A percentile compares a stretch with the other conserved stretches of the same genome.
phyloP scores from a whole-genome alignment of 2,888 invertebrate species.

The Eupithecia tripunctaria region DNA sequence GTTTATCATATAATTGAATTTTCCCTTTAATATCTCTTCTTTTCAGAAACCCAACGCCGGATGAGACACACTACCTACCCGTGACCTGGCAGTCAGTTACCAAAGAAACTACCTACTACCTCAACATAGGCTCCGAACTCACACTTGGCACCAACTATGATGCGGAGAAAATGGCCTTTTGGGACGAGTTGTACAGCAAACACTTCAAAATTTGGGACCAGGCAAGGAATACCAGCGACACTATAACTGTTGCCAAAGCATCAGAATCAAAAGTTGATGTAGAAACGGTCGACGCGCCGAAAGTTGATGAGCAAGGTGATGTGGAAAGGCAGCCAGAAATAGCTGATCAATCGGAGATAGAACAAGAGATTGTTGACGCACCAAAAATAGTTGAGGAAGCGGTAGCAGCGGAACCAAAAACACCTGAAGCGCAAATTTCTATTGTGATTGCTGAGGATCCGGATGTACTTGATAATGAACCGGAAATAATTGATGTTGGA shows the following conservation, averaged over 20 bases:
- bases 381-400: slow-evolving; percentile 13
- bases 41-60: slow-evolving; percentile 78
- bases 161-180: slow-evolving; percentile 74
- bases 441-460: background rate
- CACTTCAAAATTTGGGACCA: slow-evolving; percentile 75
- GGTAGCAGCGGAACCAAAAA: slow-evolving; percentile 7
- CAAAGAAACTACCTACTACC: slow-evolving; percentile 68
- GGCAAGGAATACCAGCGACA: slow-evolving; percentile 43
- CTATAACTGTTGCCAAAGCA: background rate
- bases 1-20: background rate
- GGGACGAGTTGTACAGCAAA: slow-evolving; percentile 72
- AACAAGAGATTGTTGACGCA: background rate
- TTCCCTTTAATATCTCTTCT: background rate
- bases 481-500: no score
- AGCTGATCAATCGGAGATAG: background rate
- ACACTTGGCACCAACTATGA: slow-evolving; percentile 65
- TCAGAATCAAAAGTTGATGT: slow-evolving; percentile 3
- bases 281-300: background rate
- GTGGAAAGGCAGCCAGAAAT: background rate
- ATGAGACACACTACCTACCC: slow-evolving; percentile 70
- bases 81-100: slow-evolving; percentile 74
- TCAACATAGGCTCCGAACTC: slow-evolving; percentile 67
- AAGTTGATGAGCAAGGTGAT: slow-evolving; percentile 1
- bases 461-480: no score
- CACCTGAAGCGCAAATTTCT: background rate